Evolutionary conservation across 2,113 vertebrate species (phyloP).

Genomic region (Camelus dromedarius): DNA sequence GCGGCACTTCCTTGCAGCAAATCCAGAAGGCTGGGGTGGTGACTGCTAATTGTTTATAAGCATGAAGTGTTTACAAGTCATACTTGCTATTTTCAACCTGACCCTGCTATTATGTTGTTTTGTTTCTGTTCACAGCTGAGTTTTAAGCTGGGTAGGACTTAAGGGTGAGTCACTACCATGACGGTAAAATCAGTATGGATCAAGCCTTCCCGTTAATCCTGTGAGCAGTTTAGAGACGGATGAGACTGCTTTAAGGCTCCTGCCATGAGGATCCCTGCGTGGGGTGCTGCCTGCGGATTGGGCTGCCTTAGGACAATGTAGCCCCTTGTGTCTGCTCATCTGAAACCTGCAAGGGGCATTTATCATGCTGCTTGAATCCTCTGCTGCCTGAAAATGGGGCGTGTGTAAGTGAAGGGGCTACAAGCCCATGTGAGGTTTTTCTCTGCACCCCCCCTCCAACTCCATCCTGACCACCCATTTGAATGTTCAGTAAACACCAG

Average conservation of each 20-base stretch:
- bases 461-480: neutral
- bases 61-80: slow-evolving; percentile 75
- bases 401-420: neutral
- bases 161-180: slow-evolving; percentile 84
- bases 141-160: slow-evolving; percentile 79
- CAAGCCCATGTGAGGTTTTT: neutral
- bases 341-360: neutral
- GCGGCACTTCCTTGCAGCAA: neutral
- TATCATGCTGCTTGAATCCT: neutral
- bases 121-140: slow-evolving; percentile 82
- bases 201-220: slow-evolving; percentile 84
- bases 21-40: neutral
- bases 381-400: neutral
- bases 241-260: slow-evolving; percentile 75
- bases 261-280: slow-evolving; percentile 10
- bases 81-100: slow-evolving; percentile 78
- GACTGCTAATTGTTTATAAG: slow-evolving; percentile 60
- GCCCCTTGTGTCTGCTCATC: neutral
- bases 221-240: slow-evolving; percentile 80
- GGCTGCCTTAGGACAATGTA: neutral
- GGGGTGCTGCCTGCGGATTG: slow-evolving; percentile 40
- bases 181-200: slow-evolving; percentile 85
- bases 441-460: too few relatives aligned
- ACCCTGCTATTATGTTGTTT: slow-evolving; percentile 79
- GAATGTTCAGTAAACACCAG: neutral